Base-by-base conservation (phyloP, 1,140 invertebrate species). In the Aphidius gifuensis region DNA sequence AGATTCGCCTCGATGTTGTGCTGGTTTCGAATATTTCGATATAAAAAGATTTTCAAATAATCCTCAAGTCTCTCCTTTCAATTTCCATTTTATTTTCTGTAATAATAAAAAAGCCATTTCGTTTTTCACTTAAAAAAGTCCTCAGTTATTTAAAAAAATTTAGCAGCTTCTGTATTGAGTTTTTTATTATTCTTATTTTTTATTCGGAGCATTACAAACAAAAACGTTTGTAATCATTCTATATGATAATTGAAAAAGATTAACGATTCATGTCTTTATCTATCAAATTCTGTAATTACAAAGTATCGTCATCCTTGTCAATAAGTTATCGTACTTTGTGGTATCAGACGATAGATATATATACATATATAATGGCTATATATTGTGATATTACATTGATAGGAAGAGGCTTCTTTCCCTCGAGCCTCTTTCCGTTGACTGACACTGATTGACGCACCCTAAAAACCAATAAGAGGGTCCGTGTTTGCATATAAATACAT, bases 181-280 rank as follows among this genome's bases (percentile, higher is more conserved):
- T 16, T 16, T 16, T 16, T 16, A 16, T 16, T 16, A 16, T 16
- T 16, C 16, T 16, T 16, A 0, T 16, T 32, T 32, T 32, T 32
- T 32, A 32, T 32, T 32, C 23, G 4, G 4, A 32, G 4, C 23
- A 32, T 32, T 32, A 32, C 23, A 32, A 4, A 32, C 23, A 32
- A 32, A 32, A 32, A 32, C 2, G 23, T 32, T 32, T 32, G 23
- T 32, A 32, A 4, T 32, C 23, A 32, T 32, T 32, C 1, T 32
- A 32, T 32, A 32, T 32, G 23, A 73, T 80, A 80, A 80, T 80
- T 80, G 78, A 77, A 75, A 69, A 71, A 77, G 74, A 81, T 81
- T 80, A 81, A 80, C 77, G 76, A 80, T 77, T 78, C 78, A 74
- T 69, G 74, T 77, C 70, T 81, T 74, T 77, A 81, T 80, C 80